Evolutionary conservation across 2,888 invertebrate species (phyloP).

Genomic region (Pyralis farinalis): DNA sequence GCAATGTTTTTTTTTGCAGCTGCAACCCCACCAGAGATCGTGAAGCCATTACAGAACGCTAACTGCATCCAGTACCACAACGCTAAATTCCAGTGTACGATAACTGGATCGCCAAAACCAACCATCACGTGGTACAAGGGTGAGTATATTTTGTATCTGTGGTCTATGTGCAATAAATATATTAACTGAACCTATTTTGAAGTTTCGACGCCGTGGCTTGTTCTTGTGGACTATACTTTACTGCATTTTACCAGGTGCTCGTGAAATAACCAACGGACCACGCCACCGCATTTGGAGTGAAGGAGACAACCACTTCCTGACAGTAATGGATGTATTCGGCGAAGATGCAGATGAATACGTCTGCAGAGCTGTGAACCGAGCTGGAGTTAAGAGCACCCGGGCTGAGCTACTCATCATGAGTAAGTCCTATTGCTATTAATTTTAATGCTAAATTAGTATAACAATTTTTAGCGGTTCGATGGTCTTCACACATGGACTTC

Average conservation of each 20-base stretch:
- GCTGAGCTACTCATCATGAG: conserved; percentile 98
- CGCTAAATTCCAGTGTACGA: conserved; percentile 95
- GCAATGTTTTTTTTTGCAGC: conserved; percentile 77
- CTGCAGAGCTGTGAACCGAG: conserved; percentile 96
- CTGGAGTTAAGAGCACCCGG: conserved; percentile 96
- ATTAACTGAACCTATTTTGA: too few species aligned
- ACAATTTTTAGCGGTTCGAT: neutral
- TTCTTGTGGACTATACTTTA: too few species aligned
- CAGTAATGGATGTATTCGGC: conserved; percentile 96
- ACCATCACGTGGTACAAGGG: conserved; percentile 98
- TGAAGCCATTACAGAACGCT: conserved; percentile 90
- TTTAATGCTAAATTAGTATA: neutral
- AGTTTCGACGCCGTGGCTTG: too few species aligned
- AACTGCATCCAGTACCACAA: conserved; percentile 97
- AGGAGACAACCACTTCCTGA: conserved; percentile 92
- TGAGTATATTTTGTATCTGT: too few species aligned
- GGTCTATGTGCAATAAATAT: too few species aligned
- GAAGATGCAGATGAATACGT: conserved; percentile 99
- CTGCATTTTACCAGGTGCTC: conserved; percentile 81
- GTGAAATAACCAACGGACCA: conserved; percentile 95
- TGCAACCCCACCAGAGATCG: conserved; percentile 93
- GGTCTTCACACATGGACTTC: too few species aligned
- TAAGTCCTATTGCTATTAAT: conserved; percentile 75
- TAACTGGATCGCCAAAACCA: conserved; percentile 93
- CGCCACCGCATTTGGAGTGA: conserved; percentile 96